A percentile compares a stretch with the other conserved stretches of the same genome.
These are phyloP conservation scores for Cyprinodon variegatus DNA, from an alignment of 2,113 vertebrate genomes.

Conservation along the genomic window DNA sequence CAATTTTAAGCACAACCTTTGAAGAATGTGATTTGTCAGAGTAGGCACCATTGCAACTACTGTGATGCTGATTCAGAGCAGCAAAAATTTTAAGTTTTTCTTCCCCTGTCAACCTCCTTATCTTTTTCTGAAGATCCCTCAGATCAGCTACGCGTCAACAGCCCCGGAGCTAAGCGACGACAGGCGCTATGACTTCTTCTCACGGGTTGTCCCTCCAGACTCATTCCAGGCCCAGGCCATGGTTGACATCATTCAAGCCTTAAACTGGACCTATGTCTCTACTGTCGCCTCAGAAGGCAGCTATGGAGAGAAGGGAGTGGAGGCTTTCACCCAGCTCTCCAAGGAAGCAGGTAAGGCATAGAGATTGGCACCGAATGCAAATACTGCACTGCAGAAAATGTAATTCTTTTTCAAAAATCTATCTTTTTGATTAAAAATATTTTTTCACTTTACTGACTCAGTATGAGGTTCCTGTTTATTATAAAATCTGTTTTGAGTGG, in stretches of 20 bases:
- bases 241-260: slow-evolving; percentile 95
- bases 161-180: slow-evolving; percentile 97
- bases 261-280: slow-evolving; percentile 98
- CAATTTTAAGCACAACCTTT: slow-evolving; percentile 17
- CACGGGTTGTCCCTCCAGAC: slow-evolving; percentile 96
- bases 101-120: not conserved
- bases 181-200: slow-evolving; percentile 98
- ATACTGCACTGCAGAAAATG: not conserved
- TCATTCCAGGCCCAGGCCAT: slow-evolving; percentile 99
- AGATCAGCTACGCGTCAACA: slow-evolving; percentile 98
- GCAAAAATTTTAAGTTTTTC: slow-evolving; percentile 12
- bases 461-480: slow-evolving; percentile 46
- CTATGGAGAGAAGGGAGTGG: slow-evolving; percentile 97
- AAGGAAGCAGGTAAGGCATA: slow-evolving; percentile 91
- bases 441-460: slow-evolving; percentile 7
- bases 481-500: slow-evolving; percentile 44
- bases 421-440: slow-evolving; percentile 11
- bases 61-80: slow-evolving; percentile 28
- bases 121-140: slow-evolving; percentile 87
- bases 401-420: not conserved
- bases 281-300: slow-evolving; percentile 97
- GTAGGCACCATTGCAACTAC: slow-evolving; percentile 18
- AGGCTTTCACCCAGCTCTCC: slow-evolving; percentile 97
- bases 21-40: slow-evolving; percentile 27
- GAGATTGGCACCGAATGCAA: not conserved